phyloP scores from a whole-genome alignment of 2,113 vertebrate genomes.

The Acanthisitta chloris region DNA sequence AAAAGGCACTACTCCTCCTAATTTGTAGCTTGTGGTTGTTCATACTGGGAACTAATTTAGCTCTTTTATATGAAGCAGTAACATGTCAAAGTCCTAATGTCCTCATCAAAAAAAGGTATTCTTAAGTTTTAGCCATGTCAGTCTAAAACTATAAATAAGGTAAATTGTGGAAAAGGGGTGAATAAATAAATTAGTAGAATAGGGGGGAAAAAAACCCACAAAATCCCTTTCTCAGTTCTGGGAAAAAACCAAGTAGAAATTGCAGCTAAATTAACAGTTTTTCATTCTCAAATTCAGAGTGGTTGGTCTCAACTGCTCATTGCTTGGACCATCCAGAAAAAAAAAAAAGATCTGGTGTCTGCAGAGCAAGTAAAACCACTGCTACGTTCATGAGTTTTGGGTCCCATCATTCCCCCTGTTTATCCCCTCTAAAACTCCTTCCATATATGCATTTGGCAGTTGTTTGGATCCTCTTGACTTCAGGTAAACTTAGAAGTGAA shows the following conservation, averaged over 20 bases:
- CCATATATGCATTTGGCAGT: rapidly evolving
- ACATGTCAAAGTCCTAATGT: neutral
- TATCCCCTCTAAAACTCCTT: neutral
- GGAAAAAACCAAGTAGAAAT: neutral
- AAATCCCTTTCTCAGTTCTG: neutral
- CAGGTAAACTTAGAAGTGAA: neutral
- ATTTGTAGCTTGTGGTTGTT: neutral
- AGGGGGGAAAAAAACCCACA: neutral
- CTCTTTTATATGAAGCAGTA: neutral
- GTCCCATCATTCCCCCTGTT: rapidly evolving
- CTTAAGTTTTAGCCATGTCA: neutral
- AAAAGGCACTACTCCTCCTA: neutral
- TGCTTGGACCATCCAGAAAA: neutral
- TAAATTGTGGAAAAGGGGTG: neutral
- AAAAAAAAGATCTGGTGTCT: neutral
- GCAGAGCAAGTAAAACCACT: neutral
- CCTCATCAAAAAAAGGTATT: neutral
- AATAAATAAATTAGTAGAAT: neutral
- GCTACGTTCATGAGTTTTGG: neutral
- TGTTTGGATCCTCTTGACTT: neutral
- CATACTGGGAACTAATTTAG: neutral
- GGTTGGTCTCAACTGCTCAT: neutral
- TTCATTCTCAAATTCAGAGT: neutral
- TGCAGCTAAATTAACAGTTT: neutral
- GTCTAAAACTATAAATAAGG: neutral